These are phyloP conservation scores for Beris chalybata DNA, from an alignment of 2,888 invertebrate genomes.

Conservation along the genomic window DNA sequence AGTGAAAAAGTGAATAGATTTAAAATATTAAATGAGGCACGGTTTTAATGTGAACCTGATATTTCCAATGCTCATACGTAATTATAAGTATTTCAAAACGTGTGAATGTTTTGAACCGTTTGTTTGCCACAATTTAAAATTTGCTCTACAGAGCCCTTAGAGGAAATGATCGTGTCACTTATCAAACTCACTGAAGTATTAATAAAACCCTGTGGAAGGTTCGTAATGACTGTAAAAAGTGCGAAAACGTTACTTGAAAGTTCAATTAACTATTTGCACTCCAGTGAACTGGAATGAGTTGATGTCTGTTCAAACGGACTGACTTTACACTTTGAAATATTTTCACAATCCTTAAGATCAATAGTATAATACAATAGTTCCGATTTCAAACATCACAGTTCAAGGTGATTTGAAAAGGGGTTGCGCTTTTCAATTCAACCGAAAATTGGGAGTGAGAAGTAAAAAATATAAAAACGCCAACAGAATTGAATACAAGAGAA, in stretches of 20 bases:
- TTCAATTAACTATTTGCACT: slow-evolving; percentile 28
- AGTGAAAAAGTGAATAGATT: too few species aligned
- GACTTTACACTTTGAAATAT: slow-evolving; percentile 20
- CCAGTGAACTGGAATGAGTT: slow-evolving; percentile 26
- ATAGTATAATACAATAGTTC: not conserved
- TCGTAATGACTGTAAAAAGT: not conserved
- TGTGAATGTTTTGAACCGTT: too few species aligned
- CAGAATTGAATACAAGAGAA: slow-evolving; percentile 3
- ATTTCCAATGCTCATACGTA: too few species aligned
- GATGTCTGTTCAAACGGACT: slow-evolving; percentile 10
- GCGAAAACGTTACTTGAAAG: too few species aligned
- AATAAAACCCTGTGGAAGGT: slow-evolving; percentile 10
- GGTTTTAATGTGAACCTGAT: too few species aligned
- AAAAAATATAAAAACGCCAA: slow-evolving; percentile 7
- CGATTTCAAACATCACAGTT: slow-evolving; percentile 11
- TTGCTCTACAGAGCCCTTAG: too few species aligned
- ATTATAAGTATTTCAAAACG: too few species aligned
- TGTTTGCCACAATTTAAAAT: too few species aligned
- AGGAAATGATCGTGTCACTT: slow-evolving; percentile 9
- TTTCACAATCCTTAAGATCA: slow-evolving; percentile 13
- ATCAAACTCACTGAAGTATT: slow-evolving; percentile 4
- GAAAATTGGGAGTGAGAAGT: not conserved
- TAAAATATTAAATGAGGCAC: too few species aligned
- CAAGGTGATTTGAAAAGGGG: slow-evolving; percentile 23
- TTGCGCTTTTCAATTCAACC: slow-evolving; percentile 24